Base-by-base conservation (phyloP, 2,113 vertebrate species). In the Lepus europaeus region DNA sequence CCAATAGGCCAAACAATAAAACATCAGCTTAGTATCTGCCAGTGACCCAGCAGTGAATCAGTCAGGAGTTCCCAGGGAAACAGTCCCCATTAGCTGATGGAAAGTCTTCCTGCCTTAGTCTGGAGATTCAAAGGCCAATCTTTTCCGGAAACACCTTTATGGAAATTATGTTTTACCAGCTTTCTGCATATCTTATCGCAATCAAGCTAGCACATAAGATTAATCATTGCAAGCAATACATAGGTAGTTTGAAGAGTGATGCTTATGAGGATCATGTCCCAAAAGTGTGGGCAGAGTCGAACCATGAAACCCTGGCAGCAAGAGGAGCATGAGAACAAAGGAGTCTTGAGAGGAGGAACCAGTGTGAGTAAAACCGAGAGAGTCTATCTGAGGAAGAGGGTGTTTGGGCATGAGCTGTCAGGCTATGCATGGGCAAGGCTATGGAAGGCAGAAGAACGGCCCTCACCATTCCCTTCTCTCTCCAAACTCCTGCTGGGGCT, bases 371-470 rank as follows among this genome's bases (percentile, higher is more conserved):
- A 19, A 31, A 85, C 29, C 16, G 29, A 83, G 80, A 20, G 45
- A 81, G 23, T 27, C 76, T 19, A 23, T 7, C 11, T 12, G 13
- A 19, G 6, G 14, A 51, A 8, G 5, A 16, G 6, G 6, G 20
- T 19, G 53, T 29, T 23, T n/a, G 4, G n/a, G 13, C 19, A 23
- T 20, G 7, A 27, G 10, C 2, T 14, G 0, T 25, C 4, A 36
- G 12, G 1, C 63, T 45, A 45, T 45, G 45, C 45, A 45, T 82
- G 39, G 64, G 33, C n/a, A 66, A 66, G 19, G 25, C 12, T 5
- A 5, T 6, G 13, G 10, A n/a, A 2, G 5, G 5, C 19, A 64
- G 23, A 31, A 64, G 6, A 27, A 16, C 0, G 0, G 2, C 9
- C 19, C 27, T 53, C 6, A 16, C 14, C 22, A 13, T 5, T 22